Conservation (phyloP, 1,140 invertebrate genomes). For the Homalodisca vitripennis region DNA sequence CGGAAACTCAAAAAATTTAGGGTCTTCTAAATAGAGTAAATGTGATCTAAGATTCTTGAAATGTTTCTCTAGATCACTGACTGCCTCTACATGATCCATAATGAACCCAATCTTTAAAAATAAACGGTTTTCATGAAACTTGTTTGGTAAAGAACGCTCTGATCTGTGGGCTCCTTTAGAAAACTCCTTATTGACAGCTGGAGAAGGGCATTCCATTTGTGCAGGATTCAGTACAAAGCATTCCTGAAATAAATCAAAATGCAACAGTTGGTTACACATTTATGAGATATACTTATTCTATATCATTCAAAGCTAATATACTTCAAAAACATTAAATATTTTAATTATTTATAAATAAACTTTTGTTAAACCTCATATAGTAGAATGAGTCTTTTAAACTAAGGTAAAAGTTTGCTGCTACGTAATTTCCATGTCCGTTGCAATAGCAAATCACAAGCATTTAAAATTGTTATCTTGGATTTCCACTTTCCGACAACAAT, state of each 20-base stretch:
- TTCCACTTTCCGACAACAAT: no score
- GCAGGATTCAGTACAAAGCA: slow-evolving; percentile 85
- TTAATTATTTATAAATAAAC: no score
- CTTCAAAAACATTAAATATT: no score
- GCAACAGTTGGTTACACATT: no score
- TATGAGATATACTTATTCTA: no score
- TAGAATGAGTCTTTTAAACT: no score
- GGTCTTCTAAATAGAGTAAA: slow-evolving; percentile 89
- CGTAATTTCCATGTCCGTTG: no score
- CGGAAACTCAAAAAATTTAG: slow-evolving; percentile 84
- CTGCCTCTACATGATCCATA: slow-evolving; percentile 92
- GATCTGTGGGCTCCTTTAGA: slow-evolving; percentile 36
- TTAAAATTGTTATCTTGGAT: no score
- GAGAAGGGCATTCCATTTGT: slow-evolving; percentile 94
- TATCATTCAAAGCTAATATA: no score
- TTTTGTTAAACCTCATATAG: no score
- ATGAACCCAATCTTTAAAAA: slow-evolving; percentile 75
- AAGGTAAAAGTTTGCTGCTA: no score
- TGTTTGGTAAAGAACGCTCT: slow-evolving; percentile 29
- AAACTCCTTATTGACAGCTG: slow-evolving; percentile 66
- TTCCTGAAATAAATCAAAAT: slow-evolving; percentile 48
- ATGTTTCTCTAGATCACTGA: slow-evolving; percentile 84
- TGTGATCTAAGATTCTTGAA: slow-evolving; percentile 75
- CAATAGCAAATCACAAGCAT: no score
- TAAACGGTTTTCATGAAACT: slow-evolving; percentile 41